Evolutionary conservation across 1,140 invertebrate genomes (phyloP).

Genomic region (Galendromus occidentalis): DNA sequence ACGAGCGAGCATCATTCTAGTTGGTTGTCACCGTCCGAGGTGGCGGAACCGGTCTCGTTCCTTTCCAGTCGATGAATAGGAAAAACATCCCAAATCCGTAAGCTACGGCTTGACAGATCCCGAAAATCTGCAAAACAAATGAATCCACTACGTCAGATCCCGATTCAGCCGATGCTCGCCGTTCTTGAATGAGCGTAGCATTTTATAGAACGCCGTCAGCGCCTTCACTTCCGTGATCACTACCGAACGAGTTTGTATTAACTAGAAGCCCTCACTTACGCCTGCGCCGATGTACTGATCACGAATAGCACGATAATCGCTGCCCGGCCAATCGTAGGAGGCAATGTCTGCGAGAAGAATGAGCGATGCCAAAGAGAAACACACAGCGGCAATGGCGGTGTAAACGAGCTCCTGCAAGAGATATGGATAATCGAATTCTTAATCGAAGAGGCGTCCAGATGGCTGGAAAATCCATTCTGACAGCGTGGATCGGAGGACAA

Average conservation of each 20-base stretch:
- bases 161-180: too few relatives aligned
- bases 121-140: not conserved
- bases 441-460: too few relatives aligned
- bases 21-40: slow-evolving; percentile 4
- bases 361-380: not conserved
- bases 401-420: not conserved
- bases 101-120: not conserved
- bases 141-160: too few relatives aligned
- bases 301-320: not conserved
- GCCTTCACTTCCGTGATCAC: too few relatives aligned
- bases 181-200: too few relatives aligned
- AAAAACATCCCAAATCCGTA: slow-evolving; percentile 1
- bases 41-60: not conserved
- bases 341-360: not conserved
- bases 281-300: slow-evolving; percentile 3
- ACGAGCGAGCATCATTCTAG: too few relatives aligned
- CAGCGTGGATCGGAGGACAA: too few relatives aligned
- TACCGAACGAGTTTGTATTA: too few relatives aligned
- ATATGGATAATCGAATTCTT: too few relatives aligned
- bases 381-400: slow-evolving; percentile 1
- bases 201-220: too few relatives aligned
- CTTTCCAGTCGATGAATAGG: slow-evolving; percentile 2
- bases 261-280: not conserved
- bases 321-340: slow-evolving; percentile 4
- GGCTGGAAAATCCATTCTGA: too few relatives aligned